phyloP scores from a whole-genome alignment of 2,113 vertebrate species.

The Lathamus discolor region DNA sequence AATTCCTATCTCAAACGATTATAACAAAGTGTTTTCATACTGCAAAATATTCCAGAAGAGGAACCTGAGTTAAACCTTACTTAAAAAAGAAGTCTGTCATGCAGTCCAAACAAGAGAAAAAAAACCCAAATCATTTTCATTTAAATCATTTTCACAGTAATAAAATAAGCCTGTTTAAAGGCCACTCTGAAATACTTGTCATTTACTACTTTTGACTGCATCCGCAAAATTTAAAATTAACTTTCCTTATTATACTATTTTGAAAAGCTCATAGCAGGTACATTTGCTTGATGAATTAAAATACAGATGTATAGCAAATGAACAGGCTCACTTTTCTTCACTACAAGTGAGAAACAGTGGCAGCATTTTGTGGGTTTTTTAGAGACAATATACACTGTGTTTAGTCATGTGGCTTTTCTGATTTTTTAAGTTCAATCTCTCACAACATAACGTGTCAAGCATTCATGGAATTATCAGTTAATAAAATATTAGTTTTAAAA shows the following conservation, averaged over 20 bases:
- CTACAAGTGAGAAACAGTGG: neutral
- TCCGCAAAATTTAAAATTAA: neutral
- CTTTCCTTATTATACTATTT: neutral
- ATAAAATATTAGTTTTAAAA: neutral
- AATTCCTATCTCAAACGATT: neutral
- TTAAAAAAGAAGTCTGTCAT: neutral
- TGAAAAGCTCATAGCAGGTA: neutral
- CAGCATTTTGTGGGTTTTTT: accelerated
- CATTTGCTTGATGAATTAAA: neutral
- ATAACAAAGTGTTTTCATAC: neutral
- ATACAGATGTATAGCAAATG: neutral
- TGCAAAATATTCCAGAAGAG: neutral
- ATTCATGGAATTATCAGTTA: neutral
- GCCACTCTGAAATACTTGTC: neutral
- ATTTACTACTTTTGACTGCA: neutral
- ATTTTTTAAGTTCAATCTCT: neutral
- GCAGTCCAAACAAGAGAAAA: neutral
- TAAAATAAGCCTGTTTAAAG: neutral
- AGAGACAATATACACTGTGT: no score
- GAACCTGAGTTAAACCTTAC: neutral
- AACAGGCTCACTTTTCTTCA: neutral
- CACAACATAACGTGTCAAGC: neutral
- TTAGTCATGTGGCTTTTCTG: neutral
- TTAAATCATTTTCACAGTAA: neutral
- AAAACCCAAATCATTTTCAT: neutral